phyloP scores from a whole-genome alignment of 2,797 vertebrate genomes.

The Pangasius djambal region DNA sequence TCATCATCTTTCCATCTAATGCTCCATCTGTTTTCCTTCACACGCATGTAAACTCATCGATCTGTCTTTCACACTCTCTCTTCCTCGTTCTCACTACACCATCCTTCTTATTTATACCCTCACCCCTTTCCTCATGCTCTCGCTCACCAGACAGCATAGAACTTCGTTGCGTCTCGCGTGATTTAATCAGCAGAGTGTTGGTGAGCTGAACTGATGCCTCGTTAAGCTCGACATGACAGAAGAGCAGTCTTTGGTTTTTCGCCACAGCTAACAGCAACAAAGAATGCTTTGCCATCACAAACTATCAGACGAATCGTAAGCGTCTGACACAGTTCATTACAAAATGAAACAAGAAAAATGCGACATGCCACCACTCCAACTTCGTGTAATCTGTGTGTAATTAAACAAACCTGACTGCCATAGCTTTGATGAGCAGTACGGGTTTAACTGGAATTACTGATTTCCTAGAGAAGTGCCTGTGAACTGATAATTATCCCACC shows the following conservation, averaged over 20 bases:
- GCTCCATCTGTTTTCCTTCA: conserved; percentile 49
- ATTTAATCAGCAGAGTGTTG: conserved; percentile 52
- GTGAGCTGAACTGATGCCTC: conserved; percentile 53
- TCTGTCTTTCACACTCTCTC: conserved; percentile 36
- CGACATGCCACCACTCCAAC: conserved; percentile 13
- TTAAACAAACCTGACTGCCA: conserved; percentile 4
- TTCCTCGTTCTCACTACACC: conserved; percentile 41
- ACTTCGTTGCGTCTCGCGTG: conserved; percentile 39
- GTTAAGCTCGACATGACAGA: conserved; percentile 57
- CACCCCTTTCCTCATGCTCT: conserved; percentile 34
- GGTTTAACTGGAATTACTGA: conserved; percentile 38
- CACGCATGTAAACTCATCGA: conserved; percentile 42
- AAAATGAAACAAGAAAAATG: conserved; percentile 17
- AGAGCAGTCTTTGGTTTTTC: conserved; percentile 49
- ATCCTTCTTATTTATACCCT: conserved; percentile 55
- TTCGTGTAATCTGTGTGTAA: background rate
- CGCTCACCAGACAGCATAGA: conserved; percentile 21
- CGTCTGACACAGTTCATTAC: conserved; percentile 1
- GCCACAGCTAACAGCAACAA: background rate
- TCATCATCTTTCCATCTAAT: conserved; percentile 37
- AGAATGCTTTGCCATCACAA: background rate
- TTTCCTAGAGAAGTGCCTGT: conserved; percentile 3
- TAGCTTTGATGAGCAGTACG: background rate
- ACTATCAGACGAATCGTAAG: conserved; percentile 30
- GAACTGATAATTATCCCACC: conserved; percentile 24